Base-by-base conservation (phyloP, 1,140 invertebrate genomes). In the Parasteatoda tepidariorum region DNA sequence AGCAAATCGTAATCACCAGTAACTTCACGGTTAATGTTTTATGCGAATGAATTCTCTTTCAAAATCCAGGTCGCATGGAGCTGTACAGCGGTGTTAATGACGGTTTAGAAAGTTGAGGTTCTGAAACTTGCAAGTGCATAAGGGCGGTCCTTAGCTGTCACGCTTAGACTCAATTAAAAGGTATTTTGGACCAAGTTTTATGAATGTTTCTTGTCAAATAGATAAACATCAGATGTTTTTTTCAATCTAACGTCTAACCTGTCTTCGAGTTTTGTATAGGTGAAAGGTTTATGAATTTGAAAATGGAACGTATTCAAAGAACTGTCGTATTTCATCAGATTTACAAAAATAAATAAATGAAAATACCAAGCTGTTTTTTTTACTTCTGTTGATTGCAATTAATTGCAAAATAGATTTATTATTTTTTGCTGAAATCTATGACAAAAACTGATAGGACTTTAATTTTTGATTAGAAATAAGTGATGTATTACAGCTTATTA, bases 91-190 rank as follows among this genome's bases (percentile, higher is more conserved):
- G 9, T 48, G 38, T 13, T 41, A 18, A 48, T 48, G 18, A 48
- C 38, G 18, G 38, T 48, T 48, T 48, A 48, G 18, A 13, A 18
- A 48, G 38, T 48, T 48, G 4, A 48, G 9, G 38, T 48, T 48
- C 18, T 48, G 38, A 18, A 9, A 18, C 18, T 48, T 13, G 38
- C 1, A 2, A 13, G 38, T 48, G 38, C 9, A 67, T 22, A 33
- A 9, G 22, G 64, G 64, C 30, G 64, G 30, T 33, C 11, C 33
- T 18, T 9, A 5, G 24, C 4, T 33, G 48, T 73, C 70, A 33
- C 59, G 54, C 28, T 73, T 55, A 73, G 70, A 5, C 70, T 73
- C 70, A 73, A 73, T 73, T 73, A 73, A 73, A 73, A 73, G 70
- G 7, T 26, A 73, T 73, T 73, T 34, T 5, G 24, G 41, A 11